A percentile compares a stretch with the other conserved stretches of the same genome.
Evolutionary conservation across 1,140 invertebrate genomes (phyloP).

Genomic region (Cydia strobilella): DNA sequence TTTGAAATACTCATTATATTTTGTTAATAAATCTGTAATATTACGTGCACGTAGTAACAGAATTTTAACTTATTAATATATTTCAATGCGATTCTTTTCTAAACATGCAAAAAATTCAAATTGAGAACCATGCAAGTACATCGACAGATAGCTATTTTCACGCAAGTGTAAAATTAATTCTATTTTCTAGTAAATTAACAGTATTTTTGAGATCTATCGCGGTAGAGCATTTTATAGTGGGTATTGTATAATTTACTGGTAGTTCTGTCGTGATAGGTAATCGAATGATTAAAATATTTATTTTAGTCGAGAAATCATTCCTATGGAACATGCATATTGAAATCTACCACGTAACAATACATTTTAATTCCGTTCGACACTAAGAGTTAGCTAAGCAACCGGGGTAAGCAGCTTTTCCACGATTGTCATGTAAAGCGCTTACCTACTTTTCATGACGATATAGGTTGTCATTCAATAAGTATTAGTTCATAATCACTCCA

Average conservation of each 20-base stretch:
- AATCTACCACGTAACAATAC: background rate
- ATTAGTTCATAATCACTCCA: conserved; percentile 26
- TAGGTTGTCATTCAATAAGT: conserved; percentile 31
- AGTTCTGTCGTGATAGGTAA: conserved; percentile 7
- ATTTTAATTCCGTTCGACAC: conserved; percentile 24
- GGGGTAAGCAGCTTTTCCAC: conserved; percentile 25
- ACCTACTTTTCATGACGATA: conserved; percentile 31
- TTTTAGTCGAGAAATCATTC: background rate
- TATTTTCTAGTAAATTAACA: conserved; percentile 17
- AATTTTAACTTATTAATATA: background rate
- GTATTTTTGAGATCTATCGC: conserved; percentile 1
- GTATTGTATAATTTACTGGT: background rate
- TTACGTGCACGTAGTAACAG: background rate
- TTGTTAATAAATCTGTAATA: background rate
- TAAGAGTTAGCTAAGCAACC: conserved; percentile 31
- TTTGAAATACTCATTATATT: background rate
- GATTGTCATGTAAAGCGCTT: conserved; percentile 31
- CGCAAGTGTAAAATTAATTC: conserved; percentile 15
- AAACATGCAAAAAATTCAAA: background rate
- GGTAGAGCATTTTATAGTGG: conserved; percentile 1
- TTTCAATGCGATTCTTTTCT: background rate
- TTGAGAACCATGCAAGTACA: background rate
- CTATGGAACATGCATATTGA: background rate
- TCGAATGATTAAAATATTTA: background rate
- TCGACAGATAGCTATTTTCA: background rate